Evolutionary conservation across 1,140 invertebrate genomes (phyloP).

Genomic region (Psilanteris sp.): DNA sequence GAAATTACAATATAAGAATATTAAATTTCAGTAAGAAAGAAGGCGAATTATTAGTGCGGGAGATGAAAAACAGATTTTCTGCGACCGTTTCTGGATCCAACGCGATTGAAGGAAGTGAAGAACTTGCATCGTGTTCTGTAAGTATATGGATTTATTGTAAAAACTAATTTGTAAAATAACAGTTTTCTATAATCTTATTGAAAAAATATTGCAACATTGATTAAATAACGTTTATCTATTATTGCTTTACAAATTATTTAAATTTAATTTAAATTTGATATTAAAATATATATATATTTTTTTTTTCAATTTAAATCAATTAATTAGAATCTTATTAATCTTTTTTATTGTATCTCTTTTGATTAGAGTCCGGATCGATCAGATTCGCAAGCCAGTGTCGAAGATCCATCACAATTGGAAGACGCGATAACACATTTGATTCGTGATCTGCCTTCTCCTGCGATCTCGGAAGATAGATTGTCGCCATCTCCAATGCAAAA

Average conservation of each 20-base stretch:
- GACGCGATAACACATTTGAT: constrained; percentile 85
- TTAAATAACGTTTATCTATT: too few species aligned
- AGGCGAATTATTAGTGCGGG: constrained; percentile 83
- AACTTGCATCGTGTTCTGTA: constrained; percentile 55
- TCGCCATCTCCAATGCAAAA: constrained; percentile 67
- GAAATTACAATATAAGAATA: not conserved
- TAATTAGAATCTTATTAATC: too few species aligned
- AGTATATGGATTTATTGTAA: constrained; percentile 35
- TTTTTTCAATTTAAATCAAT: too few species aligned
- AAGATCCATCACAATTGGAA: constrained; percentile 84
- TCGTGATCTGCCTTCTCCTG: constrained; percentile 81
- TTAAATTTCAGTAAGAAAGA: constrained; percentile 81
- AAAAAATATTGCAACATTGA: too few species aligned
- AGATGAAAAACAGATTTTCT: constrained; percentile 87
- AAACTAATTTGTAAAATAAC: too few species aligned
- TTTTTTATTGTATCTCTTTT: too few species aligned
- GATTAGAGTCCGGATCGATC: constrained; percentile 44
- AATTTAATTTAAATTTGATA: too few species aligned
- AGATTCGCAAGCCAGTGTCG: constrained; percentile 76
- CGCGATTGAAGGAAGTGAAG: constrained; percentile 47
- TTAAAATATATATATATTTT: too few species aligned
- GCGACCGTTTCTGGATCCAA: constrained; percentile 77
- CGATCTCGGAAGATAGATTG: constrained; percentile 61
- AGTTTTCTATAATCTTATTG: too few species aligned
- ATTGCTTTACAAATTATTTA: too few species aligned